phyloP scores from a whole-genome alignment of 1,140 invertebrate species.

The Drosophila pseudoananassae region DNA sequence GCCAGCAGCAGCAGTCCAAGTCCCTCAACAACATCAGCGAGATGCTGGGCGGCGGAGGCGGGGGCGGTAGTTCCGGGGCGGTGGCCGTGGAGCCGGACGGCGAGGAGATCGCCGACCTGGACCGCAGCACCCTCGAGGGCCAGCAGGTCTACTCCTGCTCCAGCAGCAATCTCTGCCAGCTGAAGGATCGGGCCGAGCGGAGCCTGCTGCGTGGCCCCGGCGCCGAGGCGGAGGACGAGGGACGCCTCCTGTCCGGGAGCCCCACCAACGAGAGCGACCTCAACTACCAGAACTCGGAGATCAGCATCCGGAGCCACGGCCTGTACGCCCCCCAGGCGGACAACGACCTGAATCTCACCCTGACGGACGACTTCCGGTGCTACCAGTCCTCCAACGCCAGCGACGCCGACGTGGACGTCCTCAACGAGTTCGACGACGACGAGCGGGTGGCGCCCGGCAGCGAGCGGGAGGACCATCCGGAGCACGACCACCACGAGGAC shows the following conservation, averaged over 20 bases:
- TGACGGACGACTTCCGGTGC: constrained; percentile 81
- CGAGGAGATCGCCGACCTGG: constrained; percentile 4
- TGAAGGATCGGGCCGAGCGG: constrained; percentile 84
- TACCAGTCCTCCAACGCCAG: constrained; percentile 83
- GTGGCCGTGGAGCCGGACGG: neutral
- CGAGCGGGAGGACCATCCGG: constrained; percentile 17
- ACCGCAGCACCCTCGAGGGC: constrained; percentile 22
- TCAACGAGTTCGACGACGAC: constrained; percentile 81
- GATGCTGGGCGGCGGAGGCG: constrained; percentile 32
- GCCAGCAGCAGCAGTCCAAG: constrained; percentile 78
- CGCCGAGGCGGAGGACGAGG: constrained; percentile 23
- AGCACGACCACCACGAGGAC: constrained; percentile 58
- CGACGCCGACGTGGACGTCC: constrained; percentile 72
- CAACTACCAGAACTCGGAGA: constrained; percentile 87
- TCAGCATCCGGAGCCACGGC: constrained; percentile 86
- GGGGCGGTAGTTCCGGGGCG: neutral
- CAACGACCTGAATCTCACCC: constrained; percentile 77
- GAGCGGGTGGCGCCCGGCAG: constrained; percentile 8
- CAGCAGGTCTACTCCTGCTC: constrained; percentile 58
- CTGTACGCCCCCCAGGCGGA: constrained; percentile 86
- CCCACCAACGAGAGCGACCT: constrained; percentile 87
- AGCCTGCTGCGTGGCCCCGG: constrained; percentile 68
- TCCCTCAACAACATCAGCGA: constrained; percentile 80
- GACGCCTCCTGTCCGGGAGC: constrained; percentile 81
- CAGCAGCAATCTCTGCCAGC: constrained; percentile 66